phyloP scores from a whole-genome alignment of 2,113 vertebrate species.

The Calidris pugnax region DNA sequence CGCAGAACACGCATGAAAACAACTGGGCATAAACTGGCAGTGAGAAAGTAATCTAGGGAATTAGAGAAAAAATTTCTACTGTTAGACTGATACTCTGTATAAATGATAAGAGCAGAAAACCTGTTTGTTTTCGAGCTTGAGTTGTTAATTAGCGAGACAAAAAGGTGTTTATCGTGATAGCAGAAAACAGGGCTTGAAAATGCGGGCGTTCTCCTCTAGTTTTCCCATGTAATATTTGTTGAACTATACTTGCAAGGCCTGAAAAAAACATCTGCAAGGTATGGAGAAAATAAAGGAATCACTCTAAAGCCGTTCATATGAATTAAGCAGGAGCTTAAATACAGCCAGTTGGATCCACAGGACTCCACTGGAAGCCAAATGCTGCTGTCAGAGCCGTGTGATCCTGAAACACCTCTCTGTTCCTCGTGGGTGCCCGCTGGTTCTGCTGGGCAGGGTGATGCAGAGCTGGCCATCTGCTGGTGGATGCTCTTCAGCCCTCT shows the following conservation, averaged over 20 bases:
- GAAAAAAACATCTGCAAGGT: neutral
- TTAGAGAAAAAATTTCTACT: neutral
- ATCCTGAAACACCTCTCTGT: neutral
- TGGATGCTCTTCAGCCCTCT: rapidly evolving
- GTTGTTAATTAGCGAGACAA: neutral
- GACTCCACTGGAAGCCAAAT: neutral
- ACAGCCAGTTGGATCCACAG: rapidly evolving
- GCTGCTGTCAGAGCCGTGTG: neutral
- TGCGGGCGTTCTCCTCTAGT: neutral
- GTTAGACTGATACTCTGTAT: neutral
- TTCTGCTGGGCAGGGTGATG: neutral
- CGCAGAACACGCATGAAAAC: neutral
- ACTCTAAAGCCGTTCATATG: neutral
- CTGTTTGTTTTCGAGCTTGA: neutral
- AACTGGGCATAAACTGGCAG: neutral
- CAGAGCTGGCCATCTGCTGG: neutral
- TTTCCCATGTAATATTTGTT: neutral
- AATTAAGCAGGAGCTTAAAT: neutral
- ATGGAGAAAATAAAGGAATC: neutral
- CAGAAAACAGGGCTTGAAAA: neutral
- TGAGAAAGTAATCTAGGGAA: neutral
- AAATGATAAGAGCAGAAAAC: neutral
- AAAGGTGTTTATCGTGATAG: neutral
- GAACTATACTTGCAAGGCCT: neutral
- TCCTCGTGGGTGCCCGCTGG: neutral